Evolutionary conservation across 2,113 vertebrate species (phyloP).

Genomic region (Eupsittula cactorum): DNA sequence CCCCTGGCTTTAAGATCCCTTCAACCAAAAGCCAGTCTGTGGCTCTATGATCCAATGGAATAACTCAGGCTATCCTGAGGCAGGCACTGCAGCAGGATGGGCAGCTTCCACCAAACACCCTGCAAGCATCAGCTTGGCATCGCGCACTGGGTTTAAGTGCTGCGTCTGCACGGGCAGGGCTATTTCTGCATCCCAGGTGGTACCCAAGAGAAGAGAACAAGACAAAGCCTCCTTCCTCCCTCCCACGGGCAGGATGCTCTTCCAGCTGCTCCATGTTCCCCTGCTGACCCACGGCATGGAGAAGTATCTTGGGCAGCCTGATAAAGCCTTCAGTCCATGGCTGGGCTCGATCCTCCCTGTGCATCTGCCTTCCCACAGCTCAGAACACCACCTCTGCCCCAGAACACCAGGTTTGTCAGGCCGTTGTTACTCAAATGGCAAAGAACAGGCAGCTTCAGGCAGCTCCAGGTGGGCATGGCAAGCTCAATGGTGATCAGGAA

Average conservation of each 20-base stretch:
- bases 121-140: neutral
- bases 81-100: neutral
- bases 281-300: neutral
- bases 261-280: neutral
- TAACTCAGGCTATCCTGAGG: neutral
- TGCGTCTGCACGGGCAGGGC: neutral
- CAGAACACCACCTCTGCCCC: neutral
- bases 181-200: neutral
- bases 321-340: neutral
- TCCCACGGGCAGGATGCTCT: neutral
- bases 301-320: neutral
- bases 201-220: neutral
- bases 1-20: neutral
- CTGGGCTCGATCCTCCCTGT: accelerated
- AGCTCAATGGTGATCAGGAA: neutral
- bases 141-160: neutral
- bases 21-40: neutral
- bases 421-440: neutral
- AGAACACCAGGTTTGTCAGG: accelerated
- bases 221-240: neutral
- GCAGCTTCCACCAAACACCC: neutral
- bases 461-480: neutral
- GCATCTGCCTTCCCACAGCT: accelerated
- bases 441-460: neutral
- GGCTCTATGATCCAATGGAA: neutral